Evolutionary conservation across 2,113 vertebrate species (phyloP), one percentile per base, ranked within the genome.

Genomic region (Cololabis saira): DNA sequence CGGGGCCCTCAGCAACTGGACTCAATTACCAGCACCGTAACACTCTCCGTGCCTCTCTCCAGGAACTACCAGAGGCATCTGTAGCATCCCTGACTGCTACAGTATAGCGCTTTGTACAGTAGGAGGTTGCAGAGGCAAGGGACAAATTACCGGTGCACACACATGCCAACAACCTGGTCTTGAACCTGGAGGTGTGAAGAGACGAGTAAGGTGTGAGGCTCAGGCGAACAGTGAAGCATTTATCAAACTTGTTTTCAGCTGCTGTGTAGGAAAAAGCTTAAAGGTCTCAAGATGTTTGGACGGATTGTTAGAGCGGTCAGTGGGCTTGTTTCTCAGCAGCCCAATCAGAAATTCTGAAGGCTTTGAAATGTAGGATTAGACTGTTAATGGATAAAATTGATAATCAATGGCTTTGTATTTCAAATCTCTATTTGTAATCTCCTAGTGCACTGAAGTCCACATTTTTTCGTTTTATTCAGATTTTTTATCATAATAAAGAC

Each of bases 241-340:
- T 55, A 21, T 37, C 58, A 50, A 33, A 41, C 22, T 61, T 56
- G 1, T 42, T 15, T 67, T 65, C 22, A n/a, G 41, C 22, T 33
- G 19, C 37, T 56, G 55, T 41, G 50, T 69, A 30, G 74, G 49
- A 61, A 63, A 80, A 82, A 64, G 73, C 33, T 16, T 60, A 58
- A 43, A 14, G 64, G 67, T 73, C 72, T 79, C 45, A 60, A 62
- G 61, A 42, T 64, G 52, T 77, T 81, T 61, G 49, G 48, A 42
- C n/a, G 56, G 48, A 58, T 80, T 61, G 27, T 73, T 2, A 1
- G 42, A 61, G 27, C 66, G 58, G 74, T 63, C 57, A 71, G 72
- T 17, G 0, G 24, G 47, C 68, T 76, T 80, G 81, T 86, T 84
- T 75, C 81, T 71, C 75, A 70, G 76, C 72, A 86, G 85, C 76